Base-by-base conservation (phyloP, 1,140 invertebrate species). In the Lasaia peninsularis region DNA sequence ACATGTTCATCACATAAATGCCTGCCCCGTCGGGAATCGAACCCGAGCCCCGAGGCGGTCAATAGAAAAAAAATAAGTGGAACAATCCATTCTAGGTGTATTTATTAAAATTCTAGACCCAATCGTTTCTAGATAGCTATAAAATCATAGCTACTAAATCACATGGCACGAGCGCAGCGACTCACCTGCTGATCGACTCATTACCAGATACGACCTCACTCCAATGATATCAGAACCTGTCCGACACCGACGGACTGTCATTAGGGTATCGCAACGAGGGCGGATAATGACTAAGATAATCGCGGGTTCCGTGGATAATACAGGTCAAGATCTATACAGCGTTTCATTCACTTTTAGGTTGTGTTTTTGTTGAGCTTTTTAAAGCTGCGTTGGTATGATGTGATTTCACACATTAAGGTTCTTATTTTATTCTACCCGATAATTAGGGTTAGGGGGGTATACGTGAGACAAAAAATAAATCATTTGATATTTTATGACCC, bases 121-220 rank as follows among this genome's bases (percentile, higher is more conserved):
- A 8, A 8, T 16, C 18, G 37, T 44, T 18, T 50, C 54, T 50
- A 64, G 52, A 16, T 32, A 32, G 37, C 34, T 53, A 53, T 58
- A 53, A 63, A 63, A 59, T 53, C 54, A 61, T 62, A 37, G 56
- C 56, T 32, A 52, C 49, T 48, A 58, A 72, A 75, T 70, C 62
- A 69, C 54, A 65, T 55, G 51, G 63, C 54, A 62, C 60, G 62
- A 70, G 61, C 55, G 68, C 57, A 68, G 48, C 63, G 63, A 63
- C 64, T 68, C 72, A 72, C 71, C 73, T 72, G 73, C 67, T 76
- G 71, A 74, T 72, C 64, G 72, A 62, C 74, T 69, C 68, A 80
- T 82, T 82, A 82, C 64, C 52, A 67, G 64, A 68, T 73, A 68
- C 71, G 73, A 73, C 69, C 73, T 78, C 62, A 67, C 50, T 56